phyloP scores from a whole-genome alignment of 2,888 invertebrate species.

The Cephalotes varians region DNA sequence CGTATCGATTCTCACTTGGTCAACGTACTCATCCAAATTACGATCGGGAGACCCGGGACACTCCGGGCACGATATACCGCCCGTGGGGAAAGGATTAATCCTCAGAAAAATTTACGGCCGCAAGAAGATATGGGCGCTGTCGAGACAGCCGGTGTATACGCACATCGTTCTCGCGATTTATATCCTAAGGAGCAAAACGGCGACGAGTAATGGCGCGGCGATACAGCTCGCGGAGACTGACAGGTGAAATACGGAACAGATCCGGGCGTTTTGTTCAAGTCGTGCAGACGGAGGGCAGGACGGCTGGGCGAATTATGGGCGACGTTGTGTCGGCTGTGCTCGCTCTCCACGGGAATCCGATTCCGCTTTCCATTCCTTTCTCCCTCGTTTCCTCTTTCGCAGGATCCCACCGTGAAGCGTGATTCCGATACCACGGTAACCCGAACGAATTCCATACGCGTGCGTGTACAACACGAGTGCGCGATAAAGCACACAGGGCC shows the following conservation, averaged over 20 bases:
- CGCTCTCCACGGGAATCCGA: slow-evolving; percentile 33
- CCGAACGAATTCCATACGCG: slow-evolving; percentile 26
- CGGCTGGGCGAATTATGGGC: slow-evolving; percentile 40
- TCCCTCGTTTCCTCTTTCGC: slow-evolving; percentile 3
- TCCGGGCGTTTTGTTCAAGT: slow-evolving; percentile 50
- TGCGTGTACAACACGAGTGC: slow-evolving; percentile 1
- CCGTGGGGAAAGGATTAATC: slow-evolving; percentile 18
- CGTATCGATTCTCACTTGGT: background rate
- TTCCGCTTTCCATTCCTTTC: slow-evolving; percentile 36
- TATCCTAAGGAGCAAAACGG: slow-evolving; percentile 51
- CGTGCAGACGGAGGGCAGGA: slow-evolving; percentile 6
- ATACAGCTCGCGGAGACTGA: slow-evolving; percentile 47
- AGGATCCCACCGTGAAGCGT: slow-evolving; percentile 12
- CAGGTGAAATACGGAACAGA: slow-evolving; percentile 54
- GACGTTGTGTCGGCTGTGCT: slow-evolving; percentile 49
- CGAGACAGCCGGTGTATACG: slow-evolving; percentile 37
- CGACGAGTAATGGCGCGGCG: slow-evolving; percentile 40
- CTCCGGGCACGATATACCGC: background rate
- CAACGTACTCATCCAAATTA: slow-evolving; percentile 6
- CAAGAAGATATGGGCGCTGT: slow-evolving; percentile 35
- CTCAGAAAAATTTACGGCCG: slow-evolving; percentile 42
- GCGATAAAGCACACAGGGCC: slow-evolving; percentile 6
- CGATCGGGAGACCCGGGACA: background rate
- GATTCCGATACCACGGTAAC: slow-evolving; percentile 37
- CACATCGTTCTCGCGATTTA: slow-evolving; percentile 49